Evolutionary conservation across 2,888 invertebrate genomes (phyloP).

Genomic region (Diabrotica balteata): DNA sequence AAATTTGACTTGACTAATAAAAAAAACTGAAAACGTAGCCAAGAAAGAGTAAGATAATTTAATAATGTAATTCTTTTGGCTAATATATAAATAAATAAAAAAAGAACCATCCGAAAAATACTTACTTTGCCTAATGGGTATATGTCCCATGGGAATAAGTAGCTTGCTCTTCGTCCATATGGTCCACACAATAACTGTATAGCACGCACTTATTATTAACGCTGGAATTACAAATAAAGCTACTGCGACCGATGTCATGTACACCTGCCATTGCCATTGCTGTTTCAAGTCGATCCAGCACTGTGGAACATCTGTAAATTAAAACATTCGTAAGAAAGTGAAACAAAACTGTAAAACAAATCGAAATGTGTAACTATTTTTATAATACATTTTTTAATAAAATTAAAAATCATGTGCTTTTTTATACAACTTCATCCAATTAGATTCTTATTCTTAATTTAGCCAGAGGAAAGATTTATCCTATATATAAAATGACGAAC

Average conservation of each 20-base stretch:
- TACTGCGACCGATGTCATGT: slow-evolving; percentile 83
- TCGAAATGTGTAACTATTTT: too few relatives aligned
- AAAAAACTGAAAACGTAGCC: too few relatives aligned
- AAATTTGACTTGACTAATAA: too few relatives aligned
- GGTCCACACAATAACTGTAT: slow-evolving; percentile 88
- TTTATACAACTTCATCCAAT: too few relatives aligned
- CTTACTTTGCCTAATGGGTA: slow-evolving; percentile 54
- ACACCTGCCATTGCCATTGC: slow-evolving; percentile 80
- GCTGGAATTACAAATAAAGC: slow-evolving; percentile 87
- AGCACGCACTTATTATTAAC: slow-evolving; percentile 87
- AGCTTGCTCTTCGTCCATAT: slow-evolving; percentile 88
- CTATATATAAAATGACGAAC: too few relatives aligned
- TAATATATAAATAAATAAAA: too few relatives aligned
- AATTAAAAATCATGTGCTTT: too few relatives aligned
- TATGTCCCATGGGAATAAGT: slow-evolving; percentile 60
- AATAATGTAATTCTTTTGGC: not conserved
- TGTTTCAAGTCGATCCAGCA: slow-evolving; percentile 87
- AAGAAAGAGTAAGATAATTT: not conserved
- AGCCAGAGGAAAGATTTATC: too few relatives aligned
- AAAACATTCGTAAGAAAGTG: too few relatives aligned
- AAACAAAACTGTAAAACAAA: too few relatives aligned
- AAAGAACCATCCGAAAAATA: slow-evolving; percentile 3
- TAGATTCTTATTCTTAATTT: too few relatives aligned
- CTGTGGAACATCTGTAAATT: slow-evolving; percentile 69
- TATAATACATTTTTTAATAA: too few relatives aligned